phyloP scores from a whole-genome alignment of 2,888 invertebrate species.

The Oscheius onirici region DNA sequence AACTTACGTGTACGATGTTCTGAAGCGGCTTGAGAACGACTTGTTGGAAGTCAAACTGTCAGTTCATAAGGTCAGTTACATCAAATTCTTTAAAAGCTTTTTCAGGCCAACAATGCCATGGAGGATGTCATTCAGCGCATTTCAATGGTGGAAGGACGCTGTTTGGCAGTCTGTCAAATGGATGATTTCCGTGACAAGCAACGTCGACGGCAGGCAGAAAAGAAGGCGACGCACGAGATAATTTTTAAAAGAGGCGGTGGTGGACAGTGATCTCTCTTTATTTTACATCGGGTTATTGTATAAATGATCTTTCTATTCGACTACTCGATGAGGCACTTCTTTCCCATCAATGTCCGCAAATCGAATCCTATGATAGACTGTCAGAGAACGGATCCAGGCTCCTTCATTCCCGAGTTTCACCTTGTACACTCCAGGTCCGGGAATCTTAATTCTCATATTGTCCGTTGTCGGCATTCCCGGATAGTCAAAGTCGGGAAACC shows the following conservation, averaged over 20 bases:
- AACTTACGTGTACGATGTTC: slow-evolving; percentile 8
- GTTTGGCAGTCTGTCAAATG: slow-evolving; percentile 49
- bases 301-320: slow-evolving; percentile 6
- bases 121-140: slow-evolving; percentile 47
- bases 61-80: not conserved
- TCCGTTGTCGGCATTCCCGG: slow-evolving; percentile 65
- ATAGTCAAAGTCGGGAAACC: slow-evolving; percentile 56
- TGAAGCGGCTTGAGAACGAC: not conserved
- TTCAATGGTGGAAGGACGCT: slow-evolving; percentile 45
- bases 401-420: slow-evolving; percentile 61
- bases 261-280: slow-evolving; percentile 9
- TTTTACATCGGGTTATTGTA: not conserved
- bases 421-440: slow-evolving; percentile 54
- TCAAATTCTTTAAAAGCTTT: not conserved
- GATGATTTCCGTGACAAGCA: slow-evolving; percentile 43
- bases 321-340: not conserved
- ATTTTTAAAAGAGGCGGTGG: slow-evolving; percentile 44
- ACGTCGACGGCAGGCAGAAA: slow-evolving; percentile 39
- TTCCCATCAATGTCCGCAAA: slow-evolving; percentile 34
- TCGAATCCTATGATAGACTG: slow-evolving; percentile 53
- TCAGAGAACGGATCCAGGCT: slow-evolving; percentile 60
- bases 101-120: slow-evolving; percentile 39
- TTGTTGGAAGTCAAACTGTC: not conserved
- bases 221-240: slow-evolving; percentile 38
- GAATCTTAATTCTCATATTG: slow-evolving; percentile 46